phyloP scores from a whole-genome alignment of 2,888 invertebrate genomes.

The Rhagium mordax region DNA sequence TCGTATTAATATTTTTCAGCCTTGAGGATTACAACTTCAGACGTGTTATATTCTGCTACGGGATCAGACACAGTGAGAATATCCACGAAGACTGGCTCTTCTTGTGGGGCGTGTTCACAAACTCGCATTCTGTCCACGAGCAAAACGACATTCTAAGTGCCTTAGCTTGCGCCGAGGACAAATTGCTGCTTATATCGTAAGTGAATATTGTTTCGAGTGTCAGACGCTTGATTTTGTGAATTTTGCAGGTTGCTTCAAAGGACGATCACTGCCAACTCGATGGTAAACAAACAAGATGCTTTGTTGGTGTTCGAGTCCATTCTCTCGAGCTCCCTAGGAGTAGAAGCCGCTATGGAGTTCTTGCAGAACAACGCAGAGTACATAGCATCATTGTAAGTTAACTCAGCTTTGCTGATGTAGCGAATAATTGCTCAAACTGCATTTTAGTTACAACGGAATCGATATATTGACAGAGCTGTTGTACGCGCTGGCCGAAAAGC shows the following conservation, averaged over 20 bases:
- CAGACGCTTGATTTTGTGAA: no score
- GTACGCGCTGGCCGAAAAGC: not conserved
- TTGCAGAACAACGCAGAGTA: not conserved
- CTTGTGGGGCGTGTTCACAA: slow-evolving; percentile 28
- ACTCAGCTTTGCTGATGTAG: not conserved
- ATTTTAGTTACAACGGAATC: not conserved
- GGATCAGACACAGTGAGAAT: slow-evolving; percentile 22
- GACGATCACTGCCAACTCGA: not conserved
- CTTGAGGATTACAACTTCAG: slow-evolving; percentile 32
- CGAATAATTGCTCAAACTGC: not conserved
- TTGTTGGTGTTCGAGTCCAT: not conserved
- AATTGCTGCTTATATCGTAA: slow-evolving; percentile 21
- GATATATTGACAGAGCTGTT: slow-evolving; percentile 1
- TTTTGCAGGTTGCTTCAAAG: slow-evolving; percentile 11
- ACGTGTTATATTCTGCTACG: slow-evolving; percentile 36
- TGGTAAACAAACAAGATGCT: slow-evolving; percentile 1
- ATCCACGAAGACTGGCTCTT: slow-evolving; percentile 19
- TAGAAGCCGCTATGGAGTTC: slow-evolving; percentile 3
- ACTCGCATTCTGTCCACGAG: slow-evolving; percentile 18
- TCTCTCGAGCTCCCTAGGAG: not conserved
- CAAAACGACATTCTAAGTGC: slow-evolving; percentile 32
- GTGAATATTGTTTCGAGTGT: no score
- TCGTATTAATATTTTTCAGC: not conserved
- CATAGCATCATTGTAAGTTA: not conserved
- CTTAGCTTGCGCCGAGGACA: slow-evolving; percentile 37